Evolutionary conservation across 2,797 vertebrate genomes (phyloP).

Genomic region (Manis crassicaudata): DNA sequence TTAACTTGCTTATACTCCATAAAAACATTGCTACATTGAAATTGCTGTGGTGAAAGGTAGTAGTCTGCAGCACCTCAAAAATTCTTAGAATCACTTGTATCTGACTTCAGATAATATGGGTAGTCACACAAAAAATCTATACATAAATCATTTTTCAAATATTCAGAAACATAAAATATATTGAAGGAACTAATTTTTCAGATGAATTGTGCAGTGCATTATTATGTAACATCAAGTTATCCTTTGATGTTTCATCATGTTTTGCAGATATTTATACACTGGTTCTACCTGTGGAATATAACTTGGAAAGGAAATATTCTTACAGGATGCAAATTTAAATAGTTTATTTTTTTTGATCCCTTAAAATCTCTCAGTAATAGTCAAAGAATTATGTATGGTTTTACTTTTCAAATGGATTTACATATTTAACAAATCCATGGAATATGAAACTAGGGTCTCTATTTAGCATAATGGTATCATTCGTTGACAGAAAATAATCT

Average conservation of each 20-base stretch:
- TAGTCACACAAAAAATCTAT: not conserved
- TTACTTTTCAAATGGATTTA: constrained; percentile 27
- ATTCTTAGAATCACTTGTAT: not conserved
- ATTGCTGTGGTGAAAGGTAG: not conserved
- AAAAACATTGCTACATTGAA: not conserved
- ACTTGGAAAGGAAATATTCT: not conserved
- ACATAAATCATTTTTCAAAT: not conserved
- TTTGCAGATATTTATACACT: not conserved
- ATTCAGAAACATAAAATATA: not conserved
- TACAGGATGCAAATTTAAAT: not conserved
- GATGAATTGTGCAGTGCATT: not conserved
- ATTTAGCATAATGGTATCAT: not conserved
- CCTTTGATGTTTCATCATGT: not conserved
- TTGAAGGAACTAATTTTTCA: not conserved
- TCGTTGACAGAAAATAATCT: not conserved
- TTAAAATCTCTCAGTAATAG: not conserved
- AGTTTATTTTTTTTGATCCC: not conserved
- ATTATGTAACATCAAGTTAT: constrained; percentile 21
- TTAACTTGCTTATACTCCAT: not conserved
- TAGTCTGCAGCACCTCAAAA: not conserved
- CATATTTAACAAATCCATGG: not conserved
- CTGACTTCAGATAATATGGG: not conserved
- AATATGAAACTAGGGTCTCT: not conserved
- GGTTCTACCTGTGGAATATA: not conserved
- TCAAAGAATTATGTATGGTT: not conserved